Base-by-base conservation (phyloP, 2,113 vertebrate species). In the Thomomys bottae region DNA sequence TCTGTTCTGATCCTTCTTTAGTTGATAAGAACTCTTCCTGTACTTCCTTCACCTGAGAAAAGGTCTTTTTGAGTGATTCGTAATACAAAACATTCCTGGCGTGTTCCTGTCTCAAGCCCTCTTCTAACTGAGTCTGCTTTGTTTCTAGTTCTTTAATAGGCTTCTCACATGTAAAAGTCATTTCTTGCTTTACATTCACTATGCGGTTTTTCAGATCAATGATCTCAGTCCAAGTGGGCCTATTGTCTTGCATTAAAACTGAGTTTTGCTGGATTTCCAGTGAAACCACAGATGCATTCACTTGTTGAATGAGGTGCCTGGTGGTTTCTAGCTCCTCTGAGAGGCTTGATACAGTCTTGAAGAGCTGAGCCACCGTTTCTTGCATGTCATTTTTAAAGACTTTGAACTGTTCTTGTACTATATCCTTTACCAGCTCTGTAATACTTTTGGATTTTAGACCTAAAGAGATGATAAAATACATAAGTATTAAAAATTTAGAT, bases 291-390 rank as follows among this genome's bases (percentile, higher is more conserved):
- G 97, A 97, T 81, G 94, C 81, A 84, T 98, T 98, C 72, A 98
- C 91, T 68, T 93, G 89, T 59, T 83, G 97, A 79, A 98, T 92
- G 64, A 95, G 59, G 76, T 96, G 95, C 82, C 96, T 98, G 0
- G 97, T 97, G 57, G 91, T 98, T 96, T 98, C 97, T 75, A 98
- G 96, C 24, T 98, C 98, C 45, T 96, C 54, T 36, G 98, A 98
- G 36, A 98, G 84, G 72, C 91, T 93, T 45, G 98, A 98, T 36
- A 98, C 24, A 20, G 97, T 97, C 95, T 98, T 98, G 91, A 98
- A 98, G 87, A 98, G 91, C 0, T 98, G 97, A 36, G 97, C 97
- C 28, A 97, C 40, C 0, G 66, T 98, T 30, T 98, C 98, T 92
- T 98, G 96, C 78, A 97, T 96, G 78, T 97, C 97, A 61, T 34